Evolutionary conservation across 2,113 vertebrate species (phyloP).

Genomic region (Serinus canaria): DNA sequence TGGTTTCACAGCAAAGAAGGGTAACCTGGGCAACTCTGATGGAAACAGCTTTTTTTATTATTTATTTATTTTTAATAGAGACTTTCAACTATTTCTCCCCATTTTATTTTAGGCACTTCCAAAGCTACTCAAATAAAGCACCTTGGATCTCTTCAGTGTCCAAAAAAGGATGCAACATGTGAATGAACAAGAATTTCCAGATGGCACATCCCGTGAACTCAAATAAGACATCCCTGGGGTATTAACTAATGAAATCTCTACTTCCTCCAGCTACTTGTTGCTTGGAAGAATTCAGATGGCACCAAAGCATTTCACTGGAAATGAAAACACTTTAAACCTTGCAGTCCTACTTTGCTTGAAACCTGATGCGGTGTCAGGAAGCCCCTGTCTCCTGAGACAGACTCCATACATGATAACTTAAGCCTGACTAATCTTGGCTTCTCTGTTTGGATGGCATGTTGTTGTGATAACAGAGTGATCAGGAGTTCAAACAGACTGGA

Average conservation of each 20-base stretch:
- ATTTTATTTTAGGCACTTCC: not conserved
- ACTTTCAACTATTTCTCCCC: not conserved
- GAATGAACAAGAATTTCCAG: constrained; percentile 49
- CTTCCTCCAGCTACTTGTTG: constrained; percentile 47
- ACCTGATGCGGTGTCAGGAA: not conserved
- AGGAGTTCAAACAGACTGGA: not conserved
- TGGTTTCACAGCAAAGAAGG: not conserved
- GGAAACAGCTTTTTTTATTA: not conserved
- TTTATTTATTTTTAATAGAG: not conserved
- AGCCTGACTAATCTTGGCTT: not conserved
- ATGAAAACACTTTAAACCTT: not conserved
- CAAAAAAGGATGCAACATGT: constrained; percentile 40
- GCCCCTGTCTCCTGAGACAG: not conserved
- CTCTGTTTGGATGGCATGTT: not conserved
- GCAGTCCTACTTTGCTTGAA: not conserved
- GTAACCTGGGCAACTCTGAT: not conserved
- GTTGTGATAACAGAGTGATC: not conserved
- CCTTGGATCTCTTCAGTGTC: not conserved
- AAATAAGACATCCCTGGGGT: constrained; percentile 23
- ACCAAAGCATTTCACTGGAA: not conserved
- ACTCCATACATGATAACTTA: not conserved
- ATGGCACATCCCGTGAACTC: not conserved
- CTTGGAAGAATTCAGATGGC: constrained; percentile 34
- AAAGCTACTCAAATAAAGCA: constrained; percentile 11
- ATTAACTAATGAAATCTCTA: constrained; percentile 43